These are phyloP conservation scores for Plecturocebus donacophilus DNA, from an alignment of 2,113 vertebrate species.

Conservation along the genomic window DNA sequence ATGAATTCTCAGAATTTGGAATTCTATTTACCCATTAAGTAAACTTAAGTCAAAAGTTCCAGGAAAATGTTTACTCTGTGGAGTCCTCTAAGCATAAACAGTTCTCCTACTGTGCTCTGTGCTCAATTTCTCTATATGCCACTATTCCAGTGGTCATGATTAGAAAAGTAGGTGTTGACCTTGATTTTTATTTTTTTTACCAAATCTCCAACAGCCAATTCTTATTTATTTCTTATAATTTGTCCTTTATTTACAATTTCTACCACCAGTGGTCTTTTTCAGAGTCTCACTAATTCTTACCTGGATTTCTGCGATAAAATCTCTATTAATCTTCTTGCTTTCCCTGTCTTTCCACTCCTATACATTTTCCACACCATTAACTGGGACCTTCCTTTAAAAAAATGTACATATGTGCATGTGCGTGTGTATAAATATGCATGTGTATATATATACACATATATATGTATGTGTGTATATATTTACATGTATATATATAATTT, in stretches of 20 bases:
- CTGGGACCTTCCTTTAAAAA: neutral
- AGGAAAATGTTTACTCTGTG: neutral
- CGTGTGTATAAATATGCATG: neutral
- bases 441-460: neutral
- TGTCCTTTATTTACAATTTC: neutral
- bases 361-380: neutral
- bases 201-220: neutral
- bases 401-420: fast-evolving
- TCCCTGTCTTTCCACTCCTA: neutral
- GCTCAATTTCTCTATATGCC: neutral
- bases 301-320: neutral
- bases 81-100: neutral
- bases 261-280: neutral
- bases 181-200: neutral
- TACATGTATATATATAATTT: neutral
- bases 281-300: neutral
- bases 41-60: constrained; percentile 13
- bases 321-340: neutral
- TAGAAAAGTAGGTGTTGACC: neutral
- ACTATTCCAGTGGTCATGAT: neutral
- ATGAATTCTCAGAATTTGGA: constrained; percentile 44
- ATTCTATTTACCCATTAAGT: neutral
- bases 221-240: neutral
- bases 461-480: neutral
- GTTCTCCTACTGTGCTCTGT: neutral